phyloP scores from a whole-genome alignment of 2,797 vertebrate genomes.

The Peromyscus melanophrys region DNA sequence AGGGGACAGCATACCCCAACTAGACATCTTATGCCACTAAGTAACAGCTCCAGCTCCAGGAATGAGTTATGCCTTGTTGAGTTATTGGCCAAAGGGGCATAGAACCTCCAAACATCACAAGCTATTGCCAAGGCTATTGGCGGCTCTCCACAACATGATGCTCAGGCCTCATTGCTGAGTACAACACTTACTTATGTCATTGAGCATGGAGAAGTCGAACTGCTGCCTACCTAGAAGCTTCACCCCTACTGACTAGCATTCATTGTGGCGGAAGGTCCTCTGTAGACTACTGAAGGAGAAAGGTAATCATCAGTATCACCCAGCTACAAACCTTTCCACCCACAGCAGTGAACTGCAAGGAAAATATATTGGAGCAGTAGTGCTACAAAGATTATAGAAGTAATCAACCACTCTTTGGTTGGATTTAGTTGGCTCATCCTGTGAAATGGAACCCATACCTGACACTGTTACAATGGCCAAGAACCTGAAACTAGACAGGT shows the following conservation, averaged over 20 bases:
- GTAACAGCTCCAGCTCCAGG: not conserved
- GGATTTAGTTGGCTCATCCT: no score
- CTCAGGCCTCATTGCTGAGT: not conserved
- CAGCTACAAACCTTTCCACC: not conserved
- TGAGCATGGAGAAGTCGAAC: not conserved
- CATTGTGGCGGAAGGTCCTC: not conserved
- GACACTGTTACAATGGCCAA: not conserved
- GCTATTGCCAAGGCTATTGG: not conserved
- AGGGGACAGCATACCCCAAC: not conserved
- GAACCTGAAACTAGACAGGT: not conserved
- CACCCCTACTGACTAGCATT: no score
- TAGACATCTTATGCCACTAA: not conserved
- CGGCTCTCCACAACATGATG: not conserved
- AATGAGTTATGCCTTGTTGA: not conserved
- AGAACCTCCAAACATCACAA: not conserved
- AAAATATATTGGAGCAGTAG: not conserved
- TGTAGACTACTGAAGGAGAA: not conserved
- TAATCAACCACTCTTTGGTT: no score
- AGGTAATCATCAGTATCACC: not conserved
- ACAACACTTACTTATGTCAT: not conserved
- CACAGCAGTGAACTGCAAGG: not conserved
- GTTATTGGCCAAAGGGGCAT: not conserved
- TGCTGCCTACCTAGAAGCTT: no score
- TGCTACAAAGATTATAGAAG: not conserved
- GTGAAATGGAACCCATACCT: no score